Base-by-base conservation (phyloP, 1,140 invertebrate species). In the Littorina saxatilis region DNA sequence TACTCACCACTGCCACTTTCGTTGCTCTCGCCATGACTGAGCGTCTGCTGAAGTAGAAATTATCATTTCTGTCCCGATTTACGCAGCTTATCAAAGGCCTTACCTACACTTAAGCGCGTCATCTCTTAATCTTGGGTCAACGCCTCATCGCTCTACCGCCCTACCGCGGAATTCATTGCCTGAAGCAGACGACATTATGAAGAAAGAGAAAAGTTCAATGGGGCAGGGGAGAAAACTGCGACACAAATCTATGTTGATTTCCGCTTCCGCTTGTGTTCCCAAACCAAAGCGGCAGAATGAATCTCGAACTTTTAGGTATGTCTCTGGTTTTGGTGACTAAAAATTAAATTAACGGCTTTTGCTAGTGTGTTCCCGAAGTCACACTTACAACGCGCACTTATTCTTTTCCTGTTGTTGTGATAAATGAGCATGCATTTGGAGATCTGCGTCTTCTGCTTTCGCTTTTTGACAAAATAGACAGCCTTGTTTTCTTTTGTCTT, bases 231-330 rank as follows among this genome's bases (percentile, higher is more conserved):
- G 29, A n/a, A 27, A 32, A 27, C 58, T 63, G 5, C 58, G 23
- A 52, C 39, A 27, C 37, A 43, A 29, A 43, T 39, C 13, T n/a
- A 37, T 23, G 5, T 32, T 66, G n/a, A 27, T 23, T 20, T 63
- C 13, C n/a, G 27, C 29, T 77, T 77, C 74, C 74, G 76, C 55
- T 61, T 29, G 29, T n/a, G 20, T 58, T 20, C 27, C 1, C 5
- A 74, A n/a, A 35, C 93, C 89, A 70, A 55, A 43, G 29, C 27
- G 55, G 52, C 70, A 68, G 91, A 92, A 88, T 86, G 85, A 96
- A 96, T 94, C 94, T 96, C 84, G 95, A 96, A 93, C 90, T 96
- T 84, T 92, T 96, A 80, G 95, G 95, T 95, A 92, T 93, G 91
- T 66, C 23, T 63, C 47, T 73, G 17, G 52, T 70, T 23, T 58